Evolutionary conservation across 2,888 invertebrate genomes (phyloP), one percentile per base, ranked within the genome.

Genomic region (Cryptus viduatorius): DNA sequence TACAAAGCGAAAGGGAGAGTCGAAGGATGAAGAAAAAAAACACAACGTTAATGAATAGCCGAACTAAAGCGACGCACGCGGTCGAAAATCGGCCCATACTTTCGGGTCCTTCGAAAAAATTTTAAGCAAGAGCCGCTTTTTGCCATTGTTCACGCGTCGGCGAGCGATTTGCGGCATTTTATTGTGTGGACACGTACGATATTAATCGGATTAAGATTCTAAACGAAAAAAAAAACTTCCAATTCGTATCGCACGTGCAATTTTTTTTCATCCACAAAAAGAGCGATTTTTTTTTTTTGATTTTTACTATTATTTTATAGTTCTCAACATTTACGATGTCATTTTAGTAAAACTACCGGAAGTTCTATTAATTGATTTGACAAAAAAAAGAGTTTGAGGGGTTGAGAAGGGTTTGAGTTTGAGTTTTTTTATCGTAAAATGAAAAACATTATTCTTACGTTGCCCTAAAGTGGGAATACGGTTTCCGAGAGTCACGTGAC

Each of bases 71-170:
- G 78, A 78, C 53, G 79, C 82, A 73, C 84, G 88, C 86, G 89
- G 90, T 90, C 85, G 81, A 78, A 87, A 89, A 90, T 90, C 88
- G 85, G 78, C 77, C 79, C 82, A 84, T 78, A 88, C 83, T 59
- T 59, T 29, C 12, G 10, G 12, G 19, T 19, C 16, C 53, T 53
- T 53, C 19, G 53, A 37, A 16, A 53, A 46, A 53, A 53, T 19
- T 53, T 19, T 5, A 16, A 19, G 8, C 53, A 2, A n/a, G 19
- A 53, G 53, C 53, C 53, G 53, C n/a, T 42, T 56, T 56, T 53
- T 31, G 19, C 44, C n/a, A 72, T 72, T 71, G 31, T 24, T 24
- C 71, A 14, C 3, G 12, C 31, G 14, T 61, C 50, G 37, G 24
- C 44, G 31, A 65, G 48, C 48, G 64, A 37, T 50, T 50, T 48